Evolutionary conservation across 2,888 invertebrate genomes (phyloP).

Genomic region (Amiota minor): DNA sequence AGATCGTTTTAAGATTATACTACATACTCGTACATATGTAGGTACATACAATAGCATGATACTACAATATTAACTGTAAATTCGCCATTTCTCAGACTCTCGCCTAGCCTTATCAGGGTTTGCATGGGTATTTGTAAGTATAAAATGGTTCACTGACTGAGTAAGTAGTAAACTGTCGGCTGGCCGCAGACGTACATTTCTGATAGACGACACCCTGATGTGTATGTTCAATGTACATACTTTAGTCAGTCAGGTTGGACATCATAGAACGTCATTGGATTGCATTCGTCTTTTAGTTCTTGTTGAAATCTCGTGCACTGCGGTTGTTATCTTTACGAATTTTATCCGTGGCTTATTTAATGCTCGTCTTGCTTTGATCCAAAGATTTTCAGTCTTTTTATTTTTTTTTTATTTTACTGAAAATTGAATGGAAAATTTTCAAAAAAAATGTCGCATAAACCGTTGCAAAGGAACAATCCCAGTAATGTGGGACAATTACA

Average conservation of each 20-base stretch:
- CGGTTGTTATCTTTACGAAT: conserved; percentile 10
- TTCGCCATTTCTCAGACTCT: background rate
- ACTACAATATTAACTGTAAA: too few species aligned
- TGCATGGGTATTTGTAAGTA: background rate
- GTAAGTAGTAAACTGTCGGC: background rate
- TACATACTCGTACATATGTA: too few species aligned
- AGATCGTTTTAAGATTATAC: too few species aligned
- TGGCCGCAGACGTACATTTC: background rate
- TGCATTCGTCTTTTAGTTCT: conserved; percentile 8
- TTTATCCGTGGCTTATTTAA: background rate
- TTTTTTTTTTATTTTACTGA: background rate
- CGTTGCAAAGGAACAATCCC: conserved; percentile 44
- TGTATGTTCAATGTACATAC: background rate
- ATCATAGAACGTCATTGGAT: background rate
- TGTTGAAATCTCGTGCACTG: background rate
- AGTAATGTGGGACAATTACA: conserved; percentile 69
- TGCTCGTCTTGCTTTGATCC: too few species aligned
- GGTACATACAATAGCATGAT: too few species aligned
- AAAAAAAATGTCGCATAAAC: conserved; percentile 53
- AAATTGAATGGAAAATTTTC: background rate
- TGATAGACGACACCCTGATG: background rate
- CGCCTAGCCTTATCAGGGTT: background rate
- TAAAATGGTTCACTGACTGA: conserved; percentile 4
- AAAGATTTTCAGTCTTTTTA: too few species aligned
- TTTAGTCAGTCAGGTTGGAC: conserved; percentile 3